Percentiles rank a stretch among this genome's conserved stretches.
Evolutionary conservation across 2,888 invertebrate genomes (phyloP).

Genomic region (Ectemnius continuus): DNA sequence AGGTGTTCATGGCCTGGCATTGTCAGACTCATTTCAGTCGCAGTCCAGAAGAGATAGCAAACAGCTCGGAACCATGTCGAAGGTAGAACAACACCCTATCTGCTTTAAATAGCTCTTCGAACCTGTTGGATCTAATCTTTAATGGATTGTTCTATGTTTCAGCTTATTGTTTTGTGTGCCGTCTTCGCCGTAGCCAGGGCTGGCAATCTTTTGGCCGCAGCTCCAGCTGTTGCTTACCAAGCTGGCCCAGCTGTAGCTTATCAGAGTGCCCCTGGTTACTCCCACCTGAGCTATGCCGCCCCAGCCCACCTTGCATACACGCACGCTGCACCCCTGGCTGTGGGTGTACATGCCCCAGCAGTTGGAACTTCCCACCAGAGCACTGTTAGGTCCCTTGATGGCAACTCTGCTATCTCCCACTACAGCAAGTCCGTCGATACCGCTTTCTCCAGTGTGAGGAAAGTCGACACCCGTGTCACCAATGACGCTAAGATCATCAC

Average conservation of each 20-base stretch:
- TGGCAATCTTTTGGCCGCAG: slow-evolving; percentile 49
- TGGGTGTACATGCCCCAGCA: slow-evolving; percentile 72
- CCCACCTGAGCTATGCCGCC: slow-evolving; percentile 1
- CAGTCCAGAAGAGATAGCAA: not conserved
- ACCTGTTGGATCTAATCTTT: not conserved
- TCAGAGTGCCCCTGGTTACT: slow-evolving; percentile 78
- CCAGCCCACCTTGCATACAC: slow-evolving; percentile 78
- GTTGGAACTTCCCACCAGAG: slow-evolving; percentile 79
- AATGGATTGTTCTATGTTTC: slow-evolving; percentile 15
- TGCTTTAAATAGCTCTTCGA: too few species aligned
- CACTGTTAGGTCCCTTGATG: slow-evolving; percentile 81
- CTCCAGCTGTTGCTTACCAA: slow-evolving; percentile 77
- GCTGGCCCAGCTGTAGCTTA: slow-evolving; percentile 74
- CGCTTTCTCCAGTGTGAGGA: slow-evolving; percentile 85
- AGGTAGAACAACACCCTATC: not conserved
- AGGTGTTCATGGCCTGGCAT: not conserved
- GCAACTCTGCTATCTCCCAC: slow-evolving; percentile 80
- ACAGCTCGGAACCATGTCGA: slow-evolving; percentile 6
- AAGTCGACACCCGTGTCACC: slow-evolving; percentile 84
- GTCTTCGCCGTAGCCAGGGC: slow-evolving; percentile 62
- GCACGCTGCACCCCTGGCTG: slow-evolving; percentile 52
- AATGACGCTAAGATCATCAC: slow-evolving; percentile 80
- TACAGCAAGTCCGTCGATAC: slow-evolving; percentile 84
- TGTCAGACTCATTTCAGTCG: not conserved
- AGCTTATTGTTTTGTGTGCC: slow-evolving; percentile 62